These are phyloP conservation scores for Pica pica DNA, from an alignment of 2,113 vertebrate genomes.

Conservation along the genomic window DNA sequence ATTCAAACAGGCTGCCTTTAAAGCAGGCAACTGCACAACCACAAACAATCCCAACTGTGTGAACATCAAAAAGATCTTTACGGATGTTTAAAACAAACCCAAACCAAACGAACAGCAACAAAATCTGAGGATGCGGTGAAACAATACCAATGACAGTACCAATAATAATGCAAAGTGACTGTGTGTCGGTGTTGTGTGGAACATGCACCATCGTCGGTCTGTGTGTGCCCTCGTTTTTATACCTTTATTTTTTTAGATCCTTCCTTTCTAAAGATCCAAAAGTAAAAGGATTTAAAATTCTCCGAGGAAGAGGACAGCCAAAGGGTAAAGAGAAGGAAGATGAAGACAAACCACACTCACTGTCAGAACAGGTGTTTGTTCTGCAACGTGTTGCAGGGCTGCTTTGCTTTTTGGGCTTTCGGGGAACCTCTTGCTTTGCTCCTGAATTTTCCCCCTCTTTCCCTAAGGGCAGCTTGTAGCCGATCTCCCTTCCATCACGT, in stretches of 20 bases:
- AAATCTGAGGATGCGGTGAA: neutral
- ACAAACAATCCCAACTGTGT: conserved; percentile 90
- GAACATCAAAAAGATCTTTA: conserved; percentile 95
- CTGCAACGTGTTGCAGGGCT: conserved; percentile 60
- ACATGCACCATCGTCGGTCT: conserved; percentile 72
- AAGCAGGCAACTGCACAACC: conserved; percentile 75
- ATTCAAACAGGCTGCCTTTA: conserved; percentile 90
- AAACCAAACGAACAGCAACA: neutral
- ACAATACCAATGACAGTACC: neutral
- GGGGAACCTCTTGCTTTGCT: neutral
- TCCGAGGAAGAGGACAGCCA: conserved; percentile 45
- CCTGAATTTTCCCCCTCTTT: neutral
- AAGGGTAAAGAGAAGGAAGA: conserved; percentile 1
- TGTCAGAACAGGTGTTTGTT: conserved; percentile 69
- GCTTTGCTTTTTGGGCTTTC: conserved; percentile 29
- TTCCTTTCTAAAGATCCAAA: conserved; percentile 55
- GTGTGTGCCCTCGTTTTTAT: conserved; percentile 71
- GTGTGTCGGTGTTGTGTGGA: conserved; percentile 64
- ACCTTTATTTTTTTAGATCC: conserved; percentile 64
- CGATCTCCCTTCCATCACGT: neutral
- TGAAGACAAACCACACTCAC: conserved; percentile 38
- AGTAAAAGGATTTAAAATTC: conserved; percentile 41
- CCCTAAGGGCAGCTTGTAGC: neutral
- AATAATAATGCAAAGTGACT: conserved; percentile 47
- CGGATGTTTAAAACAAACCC: conserved; percentile 82